phyloP scores from a whole-genome alignment of 1,140 invertebrate genomes.

The Heliothis subflexa region DNA sequence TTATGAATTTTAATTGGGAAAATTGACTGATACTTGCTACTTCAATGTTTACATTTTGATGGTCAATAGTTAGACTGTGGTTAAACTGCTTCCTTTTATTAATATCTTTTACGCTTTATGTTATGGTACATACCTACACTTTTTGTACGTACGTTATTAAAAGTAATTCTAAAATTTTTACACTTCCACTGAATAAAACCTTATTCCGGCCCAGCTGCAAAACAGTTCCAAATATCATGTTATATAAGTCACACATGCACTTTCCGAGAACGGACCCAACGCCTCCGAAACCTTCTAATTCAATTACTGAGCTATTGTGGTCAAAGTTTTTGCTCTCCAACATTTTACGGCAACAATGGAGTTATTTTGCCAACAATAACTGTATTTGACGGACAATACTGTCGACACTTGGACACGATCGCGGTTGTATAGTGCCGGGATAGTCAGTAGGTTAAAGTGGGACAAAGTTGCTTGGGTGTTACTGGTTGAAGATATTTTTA shows the following conservation, averaged over 20 bases:
- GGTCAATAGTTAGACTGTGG: no score
- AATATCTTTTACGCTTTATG: no score
- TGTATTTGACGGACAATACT: slow-evolving; percentile 57
- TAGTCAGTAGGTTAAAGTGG: slow-evolving; percentile 17
- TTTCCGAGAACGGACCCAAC: slow-evolving; percentile 57
- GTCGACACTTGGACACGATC: slow-evolving; percentile 60
- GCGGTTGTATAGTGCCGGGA: slow-evolving; percentile 38
- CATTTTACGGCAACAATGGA: slow-evolving; percentile 72
- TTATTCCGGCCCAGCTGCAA: slow-evolving; percentile 13
- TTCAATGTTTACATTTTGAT: no score
- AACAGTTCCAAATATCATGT: slow-evolving; percentile 13
- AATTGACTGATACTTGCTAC: no score
- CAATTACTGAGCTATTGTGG: slow-evolving; percentile 75
- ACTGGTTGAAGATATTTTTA: no score
- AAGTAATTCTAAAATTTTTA: no score
- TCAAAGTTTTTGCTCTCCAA: slow-evolving; percentile 67
- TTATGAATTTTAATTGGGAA: no score
- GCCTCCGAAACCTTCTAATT: slow-evolving; percentile 66
- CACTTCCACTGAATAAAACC: no score
- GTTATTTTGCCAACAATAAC: slow-evolving; percentile 85
- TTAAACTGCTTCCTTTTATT: no score
- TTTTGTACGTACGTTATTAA: no score
- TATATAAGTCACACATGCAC: slow-evolving; percentile 19
- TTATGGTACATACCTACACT: no score
- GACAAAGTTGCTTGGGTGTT: background rate